Conservation (phyloP, 2,113 vertebrate genomes). For the Colossoma macropomum region DNA sequence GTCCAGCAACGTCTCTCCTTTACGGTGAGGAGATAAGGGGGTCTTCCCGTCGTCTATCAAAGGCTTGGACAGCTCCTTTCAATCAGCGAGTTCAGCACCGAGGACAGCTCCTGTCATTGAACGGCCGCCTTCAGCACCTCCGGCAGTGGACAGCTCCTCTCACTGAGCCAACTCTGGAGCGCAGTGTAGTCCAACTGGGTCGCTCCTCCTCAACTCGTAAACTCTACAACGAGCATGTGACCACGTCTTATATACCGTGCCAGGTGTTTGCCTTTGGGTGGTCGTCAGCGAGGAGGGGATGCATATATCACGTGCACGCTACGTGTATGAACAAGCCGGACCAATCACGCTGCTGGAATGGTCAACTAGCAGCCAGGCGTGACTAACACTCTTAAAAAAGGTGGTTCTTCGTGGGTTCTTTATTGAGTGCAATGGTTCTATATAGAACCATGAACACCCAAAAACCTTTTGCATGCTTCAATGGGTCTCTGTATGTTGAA, state of each 20-base stretch:
- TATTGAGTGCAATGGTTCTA: no score
- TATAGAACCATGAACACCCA: no score
- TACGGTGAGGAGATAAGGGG: no score
- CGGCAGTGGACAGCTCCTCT: neutral
- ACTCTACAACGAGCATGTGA: neutral
- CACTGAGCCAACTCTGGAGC: neutral
- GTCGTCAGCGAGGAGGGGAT: neutral
- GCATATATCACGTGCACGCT: neutral
- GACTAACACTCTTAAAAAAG: no score
- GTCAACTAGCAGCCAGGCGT: no score
- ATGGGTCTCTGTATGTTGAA: no score
- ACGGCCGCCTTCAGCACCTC: neutral
- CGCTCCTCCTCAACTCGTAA: slow-evolving; percentile 29
- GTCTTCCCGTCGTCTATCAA: no score
- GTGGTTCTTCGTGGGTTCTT: no score
- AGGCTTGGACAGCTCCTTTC: no score
- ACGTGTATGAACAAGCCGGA: neutral
- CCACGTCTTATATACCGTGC: neutral
- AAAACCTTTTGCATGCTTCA: no score
- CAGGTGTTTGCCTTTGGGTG: neutral
- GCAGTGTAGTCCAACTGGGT: slow-evolving; percentile 55
- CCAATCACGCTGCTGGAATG: neutral
- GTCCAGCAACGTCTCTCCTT: no score
- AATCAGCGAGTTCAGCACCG: neutral
- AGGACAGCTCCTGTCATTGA: neutral